Conservation (phyloP, 2,113 vertebrate species). For the Ploceus nigricollis region DNA sequence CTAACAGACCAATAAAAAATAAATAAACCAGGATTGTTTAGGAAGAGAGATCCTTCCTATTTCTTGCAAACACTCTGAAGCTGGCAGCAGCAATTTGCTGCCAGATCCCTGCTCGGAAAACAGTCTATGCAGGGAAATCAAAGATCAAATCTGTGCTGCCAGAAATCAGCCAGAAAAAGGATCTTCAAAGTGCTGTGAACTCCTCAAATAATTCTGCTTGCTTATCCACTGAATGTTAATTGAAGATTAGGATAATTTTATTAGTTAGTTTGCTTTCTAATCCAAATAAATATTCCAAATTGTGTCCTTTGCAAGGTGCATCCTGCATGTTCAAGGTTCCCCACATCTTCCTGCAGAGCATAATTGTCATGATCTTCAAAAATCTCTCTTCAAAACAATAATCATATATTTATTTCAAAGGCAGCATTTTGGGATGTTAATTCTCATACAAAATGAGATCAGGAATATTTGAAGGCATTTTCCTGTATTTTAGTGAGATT, state of each 20-base stretch:
- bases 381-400: not conserved
- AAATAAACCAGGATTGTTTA: slow-evolving; percentile 69
- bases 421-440: not conserved
- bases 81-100: slow-evolving; percentile 45
- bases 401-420: not conserved
- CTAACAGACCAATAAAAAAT: slow-evolving; percentile 69
- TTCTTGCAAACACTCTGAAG: slow-evolving; percentile 21
- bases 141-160: not conserved
- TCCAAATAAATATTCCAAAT: not conserved
- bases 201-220: not conserved
- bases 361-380: not conserved
- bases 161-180: not conserved
- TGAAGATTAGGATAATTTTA: not conserved
- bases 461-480: not conserved
- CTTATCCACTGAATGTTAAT: not conserved
- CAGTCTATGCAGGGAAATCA: not conserved
- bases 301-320: not conserved
- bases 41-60: slow-evolving; percentile 59
- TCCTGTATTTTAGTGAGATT: not conserved
- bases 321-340: not conserved
- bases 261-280: not conserved
- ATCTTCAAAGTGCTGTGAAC: not conserved
- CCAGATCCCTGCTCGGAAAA: not conserved
- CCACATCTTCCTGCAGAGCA: not conserved
- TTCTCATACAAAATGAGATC: not conserved